Conservation (phyloP, 2,888 invertebrate species). For the Heliconius sara region DNA sequence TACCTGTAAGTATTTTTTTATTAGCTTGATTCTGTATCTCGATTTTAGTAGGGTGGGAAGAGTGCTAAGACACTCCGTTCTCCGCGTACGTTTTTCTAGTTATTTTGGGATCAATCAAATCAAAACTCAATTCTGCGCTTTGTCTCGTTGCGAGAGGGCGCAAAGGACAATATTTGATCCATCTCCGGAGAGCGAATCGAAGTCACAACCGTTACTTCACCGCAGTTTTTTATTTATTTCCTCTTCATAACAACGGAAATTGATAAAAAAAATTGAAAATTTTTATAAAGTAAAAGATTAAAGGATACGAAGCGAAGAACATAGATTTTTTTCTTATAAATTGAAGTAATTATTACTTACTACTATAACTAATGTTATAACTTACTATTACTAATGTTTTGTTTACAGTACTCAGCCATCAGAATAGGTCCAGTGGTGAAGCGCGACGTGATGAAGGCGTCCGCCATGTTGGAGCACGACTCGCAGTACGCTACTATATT, state of each 20-base stretch:
- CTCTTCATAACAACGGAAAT: too few species aligned
- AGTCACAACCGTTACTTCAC: not conserved
- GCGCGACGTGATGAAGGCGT: constrained; percentile 99
- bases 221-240: too few species aligned
- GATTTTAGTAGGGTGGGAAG: not conserved
- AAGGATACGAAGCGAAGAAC: not conserved
- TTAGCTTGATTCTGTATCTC: not conserved
- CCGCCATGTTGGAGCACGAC: constrained; percentile 99
- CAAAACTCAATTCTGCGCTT: not conserved
- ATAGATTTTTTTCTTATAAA: not conserved
- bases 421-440: constrained; percentile 99
- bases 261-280: too few species aligned
- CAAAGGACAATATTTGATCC: too few species aligned
- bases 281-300: too few species aligned
- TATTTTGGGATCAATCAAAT: not conserved
- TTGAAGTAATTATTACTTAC: not conserved
- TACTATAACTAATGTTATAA: too few species aligned
- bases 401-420: constrained; percentile 95
- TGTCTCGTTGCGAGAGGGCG: not conserved
- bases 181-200: not conserved
- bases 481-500: constrained; percentile 98
- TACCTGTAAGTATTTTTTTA: constrained; percentile 89
- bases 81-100: not conserved
- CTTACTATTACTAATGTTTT: too few species aligned
- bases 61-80: not conserved